Conservation (phyloP, 2,113 vertebrate species). For the Echinops telfairi region DNA sequence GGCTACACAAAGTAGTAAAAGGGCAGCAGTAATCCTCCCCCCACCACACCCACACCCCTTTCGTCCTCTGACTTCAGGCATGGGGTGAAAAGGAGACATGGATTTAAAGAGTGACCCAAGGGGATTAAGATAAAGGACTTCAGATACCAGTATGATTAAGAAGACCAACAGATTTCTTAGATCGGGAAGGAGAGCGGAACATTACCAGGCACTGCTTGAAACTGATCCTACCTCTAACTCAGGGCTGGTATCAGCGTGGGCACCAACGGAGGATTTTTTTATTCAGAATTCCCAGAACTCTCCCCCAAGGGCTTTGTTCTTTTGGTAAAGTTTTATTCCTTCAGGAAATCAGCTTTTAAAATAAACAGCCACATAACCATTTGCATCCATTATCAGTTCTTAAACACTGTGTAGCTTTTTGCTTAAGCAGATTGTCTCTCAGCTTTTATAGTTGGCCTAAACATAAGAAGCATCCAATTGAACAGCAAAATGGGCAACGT, state of each 20-base stretch:
- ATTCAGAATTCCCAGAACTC: slow-evolving; percentile 28
- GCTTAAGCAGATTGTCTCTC: not conserved
- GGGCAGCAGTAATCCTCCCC: not conserved
- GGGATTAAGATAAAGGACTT: slow-evolving; percentile 68
- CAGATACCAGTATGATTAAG: not conserved
- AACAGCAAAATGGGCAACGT: not conserved
- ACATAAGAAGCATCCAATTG: not conserved
- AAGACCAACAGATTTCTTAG: slow-evolving; percentile 9
- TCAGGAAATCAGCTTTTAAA: slow-evolving; percentile 39
- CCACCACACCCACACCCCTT: not conserved
- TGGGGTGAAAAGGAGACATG: not conserved
- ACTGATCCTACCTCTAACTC: not conserved
- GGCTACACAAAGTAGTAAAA: not conserved
- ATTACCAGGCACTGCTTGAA: slow-evolving; percentile 1
- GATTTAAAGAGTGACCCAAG: slow-evolving; percentile 15
- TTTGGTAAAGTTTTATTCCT: slow-evolving; percentile 39
- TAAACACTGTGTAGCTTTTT: not conserved
- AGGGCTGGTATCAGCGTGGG: not conserved
- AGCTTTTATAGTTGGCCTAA: not conserved
- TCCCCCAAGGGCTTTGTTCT: not conserved
- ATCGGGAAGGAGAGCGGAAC: not conserved
- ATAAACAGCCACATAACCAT: not conserved
- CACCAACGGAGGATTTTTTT: not conserved
- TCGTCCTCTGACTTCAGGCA: not conserved
- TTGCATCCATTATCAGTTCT: not conserved